Percentiles rank a stretch among this genome's conserved stretches.
phyloP scores from a whole-genome alignment of 2,888 invertebrate genomes.

The Encarsia formosa region DNA sequence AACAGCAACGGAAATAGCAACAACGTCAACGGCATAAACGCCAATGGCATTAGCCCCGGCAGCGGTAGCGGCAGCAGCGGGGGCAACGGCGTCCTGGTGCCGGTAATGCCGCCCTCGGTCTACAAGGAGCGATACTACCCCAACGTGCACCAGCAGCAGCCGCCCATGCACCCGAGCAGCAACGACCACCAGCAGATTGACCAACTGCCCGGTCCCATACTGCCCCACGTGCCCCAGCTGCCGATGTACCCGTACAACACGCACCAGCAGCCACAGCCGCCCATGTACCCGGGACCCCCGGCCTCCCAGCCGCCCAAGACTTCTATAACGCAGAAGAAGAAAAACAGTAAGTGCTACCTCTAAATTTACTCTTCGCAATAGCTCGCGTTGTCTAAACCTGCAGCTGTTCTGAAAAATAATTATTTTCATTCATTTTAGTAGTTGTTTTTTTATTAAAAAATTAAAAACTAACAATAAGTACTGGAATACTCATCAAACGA shows the following conservation, averaged over 20 bases:
- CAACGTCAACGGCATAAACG: neutral
- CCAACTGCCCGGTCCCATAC: constrained; percentile 54
- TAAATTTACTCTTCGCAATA: neutral
- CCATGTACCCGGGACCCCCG: constrained; percentile 47
- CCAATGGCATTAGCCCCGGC: no score
- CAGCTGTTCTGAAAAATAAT: no score
- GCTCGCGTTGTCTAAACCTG: no score
- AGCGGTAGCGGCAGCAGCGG: no score
- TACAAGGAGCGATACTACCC: constrained; percentile 49
- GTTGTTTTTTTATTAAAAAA: no score
- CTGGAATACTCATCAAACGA: no score
- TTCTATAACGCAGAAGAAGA: constrained; percentile 65
- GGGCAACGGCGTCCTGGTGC: constrained; percentile 34
- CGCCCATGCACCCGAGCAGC: constrained; percentile 34
- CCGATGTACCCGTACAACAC: constrained; percentile 52
- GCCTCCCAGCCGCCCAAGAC: constrained; percentile 57
- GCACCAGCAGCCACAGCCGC: constrained; percentile 53
- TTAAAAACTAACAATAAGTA: no score
- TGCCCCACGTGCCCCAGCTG: constrained; percentile 50
- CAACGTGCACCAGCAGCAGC: constrained; percentile 47
- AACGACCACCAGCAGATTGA: constrained; percentile 15
- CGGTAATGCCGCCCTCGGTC: constrained; percentile 51
- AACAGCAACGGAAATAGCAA: constrained; percentile 21
- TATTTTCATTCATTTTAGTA: no score
- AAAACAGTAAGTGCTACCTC: constrained; percentile 47